Percentiles rank a stretch among this genome's conserved stretches.
Conservation (phyloP, 2,888 invertebrate genomes). For the Eupithecia subfuscata region DNA sequence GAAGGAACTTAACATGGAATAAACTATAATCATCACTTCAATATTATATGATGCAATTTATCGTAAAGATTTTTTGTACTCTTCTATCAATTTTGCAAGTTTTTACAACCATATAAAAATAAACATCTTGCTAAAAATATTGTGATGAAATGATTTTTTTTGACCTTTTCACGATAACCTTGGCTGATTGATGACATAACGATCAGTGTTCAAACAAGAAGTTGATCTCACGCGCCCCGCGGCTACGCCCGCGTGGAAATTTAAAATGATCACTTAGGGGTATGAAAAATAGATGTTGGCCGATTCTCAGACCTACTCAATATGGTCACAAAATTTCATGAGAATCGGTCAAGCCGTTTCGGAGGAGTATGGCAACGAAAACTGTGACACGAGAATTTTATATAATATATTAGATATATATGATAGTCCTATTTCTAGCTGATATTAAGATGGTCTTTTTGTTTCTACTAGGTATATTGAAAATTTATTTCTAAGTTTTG, state of each 20-base stretch:
- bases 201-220: slow-evolving; percentile 17
- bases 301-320: too few species aligned
- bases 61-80: background rate
- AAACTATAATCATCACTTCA: background rate
- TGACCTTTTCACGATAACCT: slow-evolving; percentile 24
- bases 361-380: too few species aligned
- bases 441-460: background rate
- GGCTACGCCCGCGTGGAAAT: too few species aligned
- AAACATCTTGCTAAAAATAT: slow-evolving; percentile 6
- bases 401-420: too few species aligned
- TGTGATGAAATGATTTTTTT: slow-evolving; percentile 20
- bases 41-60: background rate
- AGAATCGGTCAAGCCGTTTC: too few species aligned
- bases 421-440: background rate
- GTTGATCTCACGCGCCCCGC: too few species aligned
- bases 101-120: slow-evolving; percentile 16
- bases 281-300: too few species aligned
- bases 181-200: slow-evolving; percentile 30
- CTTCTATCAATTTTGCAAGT: background rate
- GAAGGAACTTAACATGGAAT: background rate
- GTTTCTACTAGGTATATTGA: too few species aligned
- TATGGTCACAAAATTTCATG: too few species aligned
- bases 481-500: too few species aligned
- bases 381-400: too few species aligned
- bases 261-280: too few species aligned